Conservation (phyloP, 2,113 vertebrate species). For the Puntigrus tetrazona region DNA sequence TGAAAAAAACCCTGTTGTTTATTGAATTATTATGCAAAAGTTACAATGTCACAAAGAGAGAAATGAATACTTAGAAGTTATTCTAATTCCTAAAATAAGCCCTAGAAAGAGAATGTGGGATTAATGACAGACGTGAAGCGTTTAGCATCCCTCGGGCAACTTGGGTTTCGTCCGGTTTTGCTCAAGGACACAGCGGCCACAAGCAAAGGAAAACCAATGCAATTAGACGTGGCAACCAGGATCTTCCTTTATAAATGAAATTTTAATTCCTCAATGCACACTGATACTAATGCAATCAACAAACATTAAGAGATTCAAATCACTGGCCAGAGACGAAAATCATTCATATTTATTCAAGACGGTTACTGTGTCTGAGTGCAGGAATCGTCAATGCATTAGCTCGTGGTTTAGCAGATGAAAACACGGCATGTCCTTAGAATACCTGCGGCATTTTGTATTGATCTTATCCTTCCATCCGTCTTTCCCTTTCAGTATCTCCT, state of each 20-base stretch:
- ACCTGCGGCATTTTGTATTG: slow-evolving; percentile 5
- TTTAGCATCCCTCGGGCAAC: slow-evolving; percentile 10
- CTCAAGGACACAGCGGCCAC: slow-evolving; percentile 32
- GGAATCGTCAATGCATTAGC: neutral
- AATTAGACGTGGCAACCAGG: neutral
- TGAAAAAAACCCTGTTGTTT: neutral
- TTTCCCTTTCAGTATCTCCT: neutral
- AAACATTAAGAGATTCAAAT: neutral
- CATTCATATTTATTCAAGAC: neutral
- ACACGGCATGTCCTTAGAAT: neutral
- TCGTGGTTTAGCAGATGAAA: slow-evolving; percentile 15
- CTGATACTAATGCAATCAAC: neutral
- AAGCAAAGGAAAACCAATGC: neutral
- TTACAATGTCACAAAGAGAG: neutral
- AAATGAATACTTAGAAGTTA: neutral
- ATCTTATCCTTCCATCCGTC: neutral
- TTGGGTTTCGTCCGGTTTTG: slow-evolving; percentile 23
- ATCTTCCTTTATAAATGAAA: neutral
- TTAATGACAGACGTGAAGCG: neutral
- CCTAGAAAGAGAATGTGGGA: neutral
- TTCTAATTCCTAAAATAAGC: neutral
- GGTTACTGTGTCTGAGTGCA: neutral
- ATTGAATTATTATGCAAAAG: neutral
- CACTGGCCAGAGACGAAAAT: neutral
- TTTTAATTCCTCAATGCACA: neutral